These are phyloP conservation scores for Scaptomyza polygonia DNA, from an alignment of 2,888 invertebrate genomes.

Conservation along the genomic window DNA sequence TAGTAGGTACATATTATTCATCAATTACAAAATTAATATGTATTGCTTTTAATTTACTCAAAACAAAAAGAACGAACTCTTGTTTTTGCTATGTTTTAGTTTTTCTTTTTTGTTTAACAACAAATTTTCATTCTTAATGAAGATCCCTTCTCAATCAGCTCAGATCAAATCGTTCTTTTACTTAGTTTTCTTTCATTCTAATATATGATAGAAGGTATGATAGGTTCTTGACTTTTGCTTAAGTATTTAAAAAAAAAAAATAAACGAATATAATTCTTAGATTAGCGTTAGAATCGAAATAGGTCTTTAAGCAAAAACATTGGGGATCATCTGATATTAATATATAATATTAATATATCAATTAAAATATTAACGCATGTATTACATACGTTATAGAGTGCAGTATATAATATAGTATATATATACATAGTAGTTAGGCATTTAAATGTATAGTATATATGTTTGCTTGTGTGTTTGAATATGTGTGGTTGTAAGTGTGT, in stretches of 20 bases:
- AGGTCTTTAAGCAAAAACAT: slow-evolving; percentile 42
- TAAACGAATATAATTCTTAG: slow-evolving; percentile 2
- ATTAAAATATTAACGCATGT: slow-evolving; percentile 59
- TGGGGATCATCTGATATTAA: slow-evolving; percentile 62
- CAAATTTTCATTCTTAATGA: slow-evolving; percentile 38
- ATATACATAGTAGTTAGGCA: slow-evolving; percentile 25
- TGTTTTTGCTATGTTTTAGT: slow-evolving; percentile 2
- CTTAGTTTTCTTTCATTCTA: neutral
- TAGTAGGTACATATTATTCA: slow-evolving; percentile 36
- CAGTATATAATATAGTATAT: slow-evolving; percentile 19
- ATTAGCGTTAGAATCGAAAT: slow-evolving; percentile 30
- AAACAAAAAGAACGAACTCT: neutral
- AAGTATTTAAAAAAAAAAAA: slow-evolving; percentile 34
- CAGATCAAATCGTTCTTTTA: slow-evolving; percentile 3
- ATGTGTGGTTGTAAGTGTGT: slow-evolving; percentile 15
- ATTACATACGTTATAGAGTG: slow-evolving; percentile 54
- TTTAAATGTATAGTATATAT: slow-evolving; percentile 21
- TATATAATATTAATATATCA: slow-evolving; percentile 74
- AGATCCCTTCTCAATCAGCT: slow-evolving; percentile 28
- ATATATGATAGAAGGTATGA: slow-evolving; percentile 43
- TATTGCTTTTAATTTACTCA: slow-evolving; percentile 43
- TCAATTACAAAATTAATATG: slow-evolving; percentile 38
- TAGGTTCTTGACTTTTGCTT: slow-evolving; percentile 59
- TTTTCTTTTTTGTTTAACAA: slow-evolving; percentile 31
- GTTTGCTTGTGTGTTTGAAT: neutral